These are phyloP conservation scores for Phenacoccus solenopsis DNA, from an alignment of 1,140 invertebrate genomes.

Conservation along the genomic window DNA sequence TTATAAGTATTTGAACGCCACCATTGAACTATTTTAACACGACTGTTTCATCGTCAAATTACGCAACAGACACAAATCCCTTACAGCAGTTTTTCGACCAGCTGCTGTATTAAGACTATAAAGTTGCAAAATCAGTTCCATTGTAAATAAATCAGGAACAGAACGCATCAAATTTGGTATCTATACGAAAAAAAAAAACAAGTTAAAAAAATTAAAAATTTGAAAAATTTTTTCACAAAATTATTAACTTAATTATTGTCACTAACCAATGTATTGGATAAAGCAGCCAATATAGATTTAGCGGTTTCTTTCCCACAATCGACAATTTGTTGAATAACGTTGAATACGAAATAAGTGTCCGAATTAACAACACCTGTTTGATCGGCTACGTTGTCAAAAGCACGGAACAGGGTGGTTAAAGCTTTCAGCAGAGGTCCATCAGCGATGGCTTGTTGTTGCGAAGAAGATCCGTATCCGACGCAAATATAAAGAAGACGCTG, in stretches of 20 bases:
- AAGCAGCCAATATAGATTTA: conserved; percentile 58
- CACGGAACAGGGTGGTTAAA: conserved; percentile 50
- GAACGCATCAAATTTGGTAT: conserved; percentile 66
- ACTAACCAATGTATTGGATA: conserved; percentile 64
- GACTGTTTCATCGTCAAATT: conserved; percentile 34
- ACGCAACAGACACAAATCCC: conserved; percentile 63
- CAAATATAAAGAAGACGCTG: neutral
- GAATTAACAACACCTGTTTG: conserved; percentile 63
- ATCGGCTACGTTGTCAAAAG: conserved; percentile 57
- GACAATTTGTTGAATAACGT: conserved; percentile 67
- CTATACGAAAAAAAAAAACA: conserved; percentile 27
- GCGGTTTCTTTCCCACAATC: conserved; percentile 64
- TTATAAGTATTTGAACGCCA: too few species aligned
- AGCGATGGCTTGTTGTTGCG: neutral
- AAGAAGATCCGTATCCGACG: neutral
- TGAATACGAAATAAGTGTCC: conserved; percentile 72
- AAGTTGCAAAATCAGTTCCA: conserved; percentile 54
- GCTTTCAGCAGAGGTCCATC: conserved; percentile 40
- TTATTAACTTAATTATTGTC: too few species aligned
- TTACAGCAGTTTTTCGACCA: conserved; percentile 63
- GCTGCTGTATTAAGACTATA: conserved; percentile 58
- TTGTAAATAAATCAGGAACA: conserved; percentile 58
- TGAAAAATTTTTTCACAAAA: neutral
- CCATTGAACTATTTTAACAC: too few species aligned
- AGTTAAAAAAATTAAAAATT: too few species aligned